Evolutionary conservation across 2,888 invertebrate genomes (phyloP).

Genomic region (Eilema caniola): DNA sequence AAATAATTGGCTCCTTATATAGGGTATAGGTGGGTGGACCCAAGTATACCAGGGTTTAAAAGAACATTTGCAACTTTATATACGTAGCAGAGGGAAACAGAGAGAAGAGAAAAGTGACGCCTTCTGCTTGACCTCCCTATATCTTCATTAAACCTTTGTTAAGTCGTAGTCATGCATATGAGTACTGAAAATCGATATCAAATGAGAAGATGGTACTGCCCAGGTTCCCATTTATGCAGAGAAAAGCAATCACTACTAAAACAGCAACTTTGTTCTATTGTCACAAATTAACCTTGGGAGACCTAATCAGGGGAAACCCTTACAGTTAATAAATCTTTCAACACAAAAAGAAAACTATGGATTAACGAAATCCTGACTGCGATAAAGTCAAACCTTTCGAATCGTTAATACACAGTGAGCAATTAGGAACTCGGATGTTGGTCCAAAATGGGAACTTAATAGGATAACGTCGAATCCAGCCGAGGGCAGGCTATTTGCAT

Average conservation of each 20-base stretch:
- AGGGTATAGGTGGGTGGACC: no score
- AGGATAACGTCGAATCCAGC: constrained; percentile 54
- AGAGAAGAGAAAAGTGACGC: no score
- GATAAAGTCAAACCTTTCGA: constrained; percentile 60
- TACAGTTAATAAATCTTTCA: constrained; percentile 5
- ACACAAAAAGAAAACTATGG: constrained; percentile 36
- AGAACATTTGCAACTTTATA: no score
- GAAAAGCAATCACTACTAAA: neutral
- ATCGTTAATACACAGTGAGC: constrained; percentile 58
- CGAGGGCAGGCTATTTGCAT: constrained; percentile 55
- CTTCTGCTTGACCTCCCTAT: no score
- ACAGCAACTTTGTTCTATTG: neutral
- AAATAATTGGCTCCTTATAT: no score
- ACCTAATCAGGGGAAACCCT: no score
- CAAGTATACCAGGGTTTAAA: no score
- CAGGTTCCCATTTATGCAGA: neutral
- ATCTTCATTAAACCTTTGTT: no score
- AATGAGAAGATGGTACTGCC: no score
- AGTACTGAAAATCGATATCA: no score
- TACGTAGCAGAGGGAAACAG: no score
- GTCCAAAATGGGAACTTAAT: constrained; percentile 63
- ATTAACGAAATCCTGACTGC: constrained; percentile 50
- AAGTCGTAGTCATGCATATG: no score
- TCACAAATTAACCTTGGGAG: neutral
- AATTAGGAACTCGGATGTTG: constrained; percentile 63